These are phyloP conservation scores for Palythoa caribaeorum DNA, from an alignment of 92 coral and sea anemone species.

Conservation along the genomic window DNA sequence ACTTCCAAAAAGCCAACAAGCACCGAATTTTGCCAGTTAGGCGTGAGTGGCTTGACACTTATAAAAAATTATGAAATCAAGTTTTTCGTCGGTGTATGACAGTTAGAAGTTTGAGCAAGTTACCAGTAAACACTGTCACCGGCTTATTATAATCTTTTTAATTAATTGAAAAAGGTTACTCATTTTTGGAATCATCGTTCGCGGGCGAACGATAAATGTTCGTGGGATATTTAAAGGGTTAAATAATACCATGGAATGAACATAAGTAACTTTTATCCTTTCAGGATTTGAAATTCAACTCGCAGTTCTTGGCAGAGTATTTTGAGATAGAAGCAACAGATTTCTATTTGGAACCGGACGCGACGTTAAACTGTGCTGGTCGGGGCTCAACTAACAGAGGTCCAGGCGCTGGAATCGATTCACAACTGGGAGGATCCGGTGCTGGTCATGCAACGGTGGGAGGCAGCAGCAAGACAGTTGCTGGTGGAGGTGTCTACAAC, in stretches of 20 bases:
- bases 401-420: constrained; percentile 68
- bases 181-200: too few relatives aligned
- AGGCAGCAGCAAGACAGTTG: constrained; percentile 59
- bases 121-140: too few relatives aligned
- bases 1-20: too few relatives aligned
- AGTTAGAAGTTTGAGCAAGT: too few relatives aligned
- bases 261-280: not conserved
- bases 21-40: too few relatives aligned
- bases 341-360: constrained; percentile 74
- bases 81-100: too few relatives aligned
- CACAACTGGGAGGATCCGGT: constrained; percentile 67
- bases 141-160: too few relatives aligned
- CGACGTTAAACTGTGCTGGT: constrained; percentile 68
- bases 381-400: constrained; percentile 61
- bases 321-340: constrained; percentile 76
- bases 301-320: constrained; percentile 68
- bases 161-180: too few relatives aligned
- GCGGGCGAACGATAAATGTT: too few relatives aligned
- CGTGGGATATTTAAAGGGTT: not conserved
- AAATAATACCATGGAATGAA: not conserved
- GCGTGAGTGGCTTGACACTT: too few relatives aligned
- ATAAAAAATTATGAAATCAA: too few relatives aligned
- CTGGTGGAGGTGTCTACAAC: constrained; percentile 60
- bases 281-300: constrained; percentile 77
- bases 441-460: constrained; percentile 77